A percentile compares a stretch with the other conserved stretches of the same genome.
Conservation (phyloP, 1,140 invertebrate genomes). For the Belonocnema kinseyi region DNA sequence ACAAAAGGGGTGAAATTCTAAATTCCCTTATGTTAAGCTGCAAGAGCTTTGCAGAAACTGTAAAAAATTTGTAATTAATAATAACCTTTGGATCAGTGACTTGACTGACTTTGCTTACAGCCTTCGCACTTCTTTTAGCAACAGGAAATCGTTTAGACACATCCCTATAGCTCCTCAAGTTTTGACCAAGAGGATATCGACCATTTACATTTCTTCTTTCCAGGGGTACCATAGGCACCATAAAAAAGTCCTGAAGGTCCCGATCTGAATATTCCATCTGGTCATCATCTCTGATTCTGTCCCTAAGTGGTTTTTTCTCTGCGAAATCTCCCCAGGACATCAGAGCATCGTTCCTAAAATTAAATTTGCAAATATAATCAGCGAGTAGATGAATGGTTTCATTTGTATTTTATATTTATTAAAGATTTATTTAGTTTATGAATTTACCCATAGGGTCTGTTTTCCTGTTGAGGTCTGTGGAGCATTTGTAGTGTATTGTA, state of each 20-base stretch:
- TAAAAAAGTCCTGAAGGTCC: slow-evolving; percentile 51
- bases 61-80: not conserved
- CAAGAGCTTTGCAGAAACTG: not conserved
- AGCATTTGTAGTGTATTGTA: slow-evolving; percentile 50
- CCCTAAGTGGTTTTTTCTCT: slow-evolving; percentile 5
- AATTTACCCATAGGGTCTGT: slow-evolving; percentile 54
- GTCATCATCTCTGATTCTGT: slow-evolving; percentile 43
- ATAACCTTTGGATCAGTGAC: slow-evolving; percentile 68
- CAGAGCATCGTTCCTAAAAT: slow-evolving; percentile 42
- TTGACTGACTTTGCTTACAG: slow-evolving; percentile 53
- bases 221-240: slow-evolving; percentile 48
- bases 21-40: too few relatives aligned
- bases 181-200: slow-evolving; percentile 60
- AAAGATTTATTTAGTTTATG: not conserved
- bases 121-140: slow-evolving; percentile 67
- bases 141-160: slow-evolving; percentile 63
- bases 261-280: slow-evolving; percentile 49
- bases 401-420: not conserved
- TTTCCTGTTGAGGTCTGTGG: slow-evolving; percentile 44
- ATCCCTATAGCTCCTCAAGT: slow-evolving; percentile 57
- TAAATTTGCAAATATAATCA: not conserved
- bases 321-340: slow-evolving; percentile 45
- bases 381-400: not conserved
- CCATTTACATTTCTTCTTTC: slow-evolving; percentile 66
- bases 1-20: too few relatives aligned